Base-by-base conservation (phyloP, 2,888 invertebrate genomes). In the Rotaria sp. region DNA sequence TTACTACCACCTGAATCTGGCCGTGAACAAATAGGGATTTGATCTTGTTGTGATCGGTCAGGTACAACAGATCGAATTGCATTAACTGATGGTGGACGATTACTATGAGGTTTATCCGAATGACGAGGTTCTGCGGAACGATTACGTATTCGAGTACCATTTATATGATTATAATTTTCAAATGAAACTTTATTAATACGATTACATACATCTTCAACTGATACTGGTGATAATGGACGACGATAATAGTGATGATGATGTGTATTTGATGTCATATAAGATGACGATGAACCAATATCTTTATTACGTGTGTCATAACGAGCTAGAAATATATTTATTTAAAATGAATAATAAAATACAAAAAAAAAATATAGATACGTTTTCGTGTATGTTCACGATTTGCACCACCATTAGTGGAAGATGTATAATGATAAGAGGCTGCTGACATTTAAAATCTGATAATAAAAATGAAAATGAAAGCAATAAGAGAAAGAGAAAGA, bases 61-160 rank as follows among this genome's bases (percentile, higher is more conserved):
- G 80, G 80, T 45, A 80, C 80, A 26, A 80, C 41, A 45, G 80
- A 80, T 38, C 80, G 80, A 80, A 80, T 45, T n/a, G 80, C 67
- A 38, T 21, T 67, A 35, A 35, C 67, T 35, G 67, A 67, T 67
- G 67, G 67, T 67, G 67, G 67, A 67, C 67, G 67, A 67, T 38
- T 35, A 21, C 38, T 35, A 67, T 67, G 21, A 67, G 35, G 67
- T 67, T 67, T 67, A 67, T 67, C 67, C 26, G 5, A 35, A 21
- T 67, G 67, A 67, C 8, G 67, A 30, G 67, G 67, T 67, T 67
- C 67, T 35, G 67, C 67, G 21, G 67, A 67, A 67, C 67, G 67
- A 67, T 67, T 67, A 67, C 67, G 67, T 21, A 21, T 67, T 35
- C 67, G 67, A 67, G 8, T 21, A 38, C 15, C 2, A 8, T 35